Evolutionary conservation across 2,888 invertebrate species (phyloP).

Genomic region (Leptarthrus brevirostris): DNA sequence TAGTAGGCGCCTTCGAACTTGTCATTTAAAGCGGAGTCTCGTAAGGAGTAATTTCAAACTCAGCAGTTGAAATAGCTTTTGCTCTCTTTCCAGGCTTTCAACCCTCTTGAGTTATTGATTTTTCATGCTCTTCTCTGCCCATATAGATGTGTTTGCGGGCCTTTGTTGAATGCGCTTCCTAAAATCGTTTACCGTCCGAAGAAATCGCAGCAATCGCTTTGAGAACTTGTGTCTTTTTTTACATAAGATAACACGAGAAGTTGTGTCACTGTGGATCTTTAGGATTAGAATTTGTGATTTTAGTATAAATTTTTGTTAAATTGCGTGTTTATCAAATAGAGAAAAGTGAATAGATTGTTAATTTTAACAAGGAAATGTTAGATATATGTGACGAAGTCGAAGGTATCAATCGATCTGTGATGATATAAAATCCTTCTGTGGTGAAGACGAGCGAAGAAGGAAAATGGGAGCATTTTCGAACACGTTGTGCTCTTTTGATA

Average conservation of each 20-base stretch:
- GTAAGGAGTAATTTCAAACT: slow-evolving; percentile 19
- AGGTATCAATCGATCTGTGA: slow-evolving; percentile 27
- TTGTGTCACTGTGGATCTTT: slow-evolving; percentile 40
- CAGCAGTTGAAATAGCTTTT: slow-evolving; percentile 26
- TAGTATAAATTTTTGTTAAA: neutral
- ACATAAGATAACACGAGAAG: slow-evolving; percentile 50
- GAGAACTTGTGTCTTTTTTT: slow-evolving; percentile 44
- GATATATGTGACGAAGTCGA: neutral
- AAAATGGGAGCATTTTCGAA: slow-evolving; percentile 11
- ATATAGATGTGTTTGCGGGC: slow-evolving; percentile 8
- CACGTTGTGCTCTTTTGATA: slow-evolving; percentile 25
- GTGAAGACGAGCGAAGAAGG: neutral
- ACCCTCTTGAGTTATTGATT: slow-evolving; percentile 39
- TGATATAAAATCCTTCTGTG: slow-evolving; percentile 6
- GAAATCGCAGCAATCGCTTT: slow-evolving; percentile 52
- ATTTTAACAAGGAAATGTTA: slow-evolving; percentile 6
- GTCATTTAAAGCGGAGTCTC: neutral
- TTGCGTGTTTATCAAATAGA: neutral
- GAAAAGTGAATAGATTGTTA: slow-evolving; percentile 6
- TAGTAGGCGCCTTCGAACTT: neutral
- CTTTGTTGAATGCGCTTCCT: slow-evolving; percentile 31
- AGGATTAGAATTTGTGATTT: slow-evolving; percentile 30
- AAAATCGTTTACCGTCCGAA: slow-evolving; percentile 51
- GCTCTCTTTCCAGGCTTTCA: slow-evolving; percentile 44
- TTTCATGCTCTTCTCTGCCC: slow-evolving; percentile 26